phyloP scores from a whole-genome alignment of 2,113 vertebrate genomes.

The Phainopepla nitens region DNA sequence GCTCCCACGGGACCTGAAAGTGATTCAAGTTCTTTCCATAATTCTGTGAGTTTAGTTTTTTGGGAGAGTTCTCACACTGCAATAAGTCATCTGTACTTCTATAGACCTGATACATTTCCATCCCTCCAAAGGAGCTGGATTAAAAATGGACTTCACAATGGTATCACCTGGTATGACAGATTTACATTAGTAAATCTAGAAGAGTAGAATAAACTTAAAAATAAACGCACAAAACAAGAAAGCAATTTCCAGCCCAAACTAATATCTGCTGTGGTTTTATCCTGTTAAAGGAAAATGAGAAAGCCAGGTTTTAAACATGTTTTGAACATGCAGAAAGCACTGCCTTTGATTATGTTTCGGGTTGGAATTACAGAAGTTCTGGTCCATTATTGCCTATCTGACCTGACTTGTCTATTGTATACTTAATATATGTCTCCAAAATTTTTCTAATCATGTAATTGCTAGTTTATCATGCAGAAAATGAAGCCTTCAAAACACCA shows the following conservation, averaged over 20 bases:
- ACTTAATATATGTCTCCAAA: slow-evolving; percentile 52
- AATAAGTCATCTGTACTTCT: neutral
- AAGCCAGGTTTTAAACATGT: neutral
- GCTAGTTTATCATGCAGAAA: slow-evolving; percentile 60
- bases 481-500: slow-evolving; percentile 50
- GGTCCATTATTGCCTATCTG: slow-evolving; percentile 35
- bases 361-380: slow-evolving; percentile 43
- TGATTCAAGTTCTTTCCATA: neutral
- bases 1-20: neutral
- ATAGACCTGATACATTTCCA: neutral
- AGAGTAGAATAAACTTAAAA: neutral
- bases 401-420: slow-evolving; percentile 45
- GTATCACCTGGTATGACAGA: neutral
- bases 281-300: neutral
- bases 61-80: neutral
- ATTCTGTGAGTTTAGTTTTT: neutral
- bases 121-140: neutral
- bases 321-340: neutral
- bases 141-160: neutral
- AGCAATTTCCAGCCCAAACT: neutral
- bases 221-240: neutral
- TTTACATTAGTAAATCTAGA: neutral
- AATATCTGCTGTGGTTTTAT: neutral
- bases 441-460: slow-evolving; percentile 67
- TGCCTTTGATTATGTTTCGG: neutral